These are phyloP conservation scores for Synanthedon formicaeformis DNA, from an alignment of 2,888 invertebrate genomes.

Conservation along the genomic window DNA sequence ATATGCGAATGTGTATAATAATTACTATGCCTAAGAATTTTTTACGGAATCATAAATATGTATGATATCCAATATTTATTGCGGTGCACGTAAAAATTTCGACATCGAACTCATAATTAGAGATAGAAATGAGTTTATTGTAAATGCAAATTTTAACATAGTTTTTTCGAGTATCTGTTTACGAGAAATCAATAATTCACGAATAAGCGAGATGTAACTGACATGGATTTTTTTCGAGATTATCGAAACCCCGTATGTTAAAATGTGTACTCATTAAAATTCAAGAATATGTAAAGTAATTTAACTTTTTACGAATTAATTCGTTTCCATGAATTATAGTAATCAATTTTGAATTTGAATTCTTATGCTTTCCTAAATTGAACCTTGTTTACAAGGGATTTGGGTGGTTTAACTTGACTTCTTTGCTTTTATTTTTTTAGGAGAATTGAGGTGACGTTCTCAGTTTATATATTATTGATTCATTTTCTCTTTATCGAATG, in stretches of 20 bases:
- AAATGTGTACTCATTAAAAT: not conserved
- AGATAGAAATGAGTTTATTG: constrained; percentile 2
- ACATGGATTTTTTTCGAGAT: constrained; percentile 3
- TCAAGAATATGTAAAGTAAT: not conserved
- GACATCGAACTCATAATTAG: constrained; percentile 4
- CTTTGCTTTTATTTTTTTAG: too few relatives aligned
- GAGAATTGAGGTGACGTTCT: too few relatives aligned
- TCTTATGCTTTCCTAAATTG: too few relatives aligned
- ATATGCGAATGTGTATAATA: not conserved
- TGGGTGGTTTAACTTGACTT: too few relatives aligned
- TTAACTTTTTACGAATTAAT: not conserved
- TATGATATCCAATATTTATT: not conserved
- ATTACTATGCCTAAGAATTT: not conserved
- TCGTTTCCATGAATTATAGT: too few relatives aligned
- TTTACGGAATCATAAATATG: not conserved
- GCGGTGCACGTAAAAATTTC: not conserved
- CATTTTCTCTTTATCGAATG: too few relatives aligned
- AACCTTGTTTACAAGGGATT: too few relatives aligned
- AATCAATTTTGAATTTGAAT: too few relatives aligned
- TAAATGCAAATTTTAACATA: constrained; percentile 7
- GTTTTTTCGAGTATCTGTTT: constrained; percentile 4
- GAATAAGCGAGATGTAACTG: constrained; percentile 4
- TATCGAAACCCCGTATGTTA: constrained; percentile 4
- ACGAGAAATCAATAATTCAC: constrained; percentile 7
- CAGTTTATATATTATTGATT: too few relatives aligned